Evolutionary conservation across 2,113 vertebrate species (phyloP).

Genomic region (Gallinago paraguaiae): DNA sequence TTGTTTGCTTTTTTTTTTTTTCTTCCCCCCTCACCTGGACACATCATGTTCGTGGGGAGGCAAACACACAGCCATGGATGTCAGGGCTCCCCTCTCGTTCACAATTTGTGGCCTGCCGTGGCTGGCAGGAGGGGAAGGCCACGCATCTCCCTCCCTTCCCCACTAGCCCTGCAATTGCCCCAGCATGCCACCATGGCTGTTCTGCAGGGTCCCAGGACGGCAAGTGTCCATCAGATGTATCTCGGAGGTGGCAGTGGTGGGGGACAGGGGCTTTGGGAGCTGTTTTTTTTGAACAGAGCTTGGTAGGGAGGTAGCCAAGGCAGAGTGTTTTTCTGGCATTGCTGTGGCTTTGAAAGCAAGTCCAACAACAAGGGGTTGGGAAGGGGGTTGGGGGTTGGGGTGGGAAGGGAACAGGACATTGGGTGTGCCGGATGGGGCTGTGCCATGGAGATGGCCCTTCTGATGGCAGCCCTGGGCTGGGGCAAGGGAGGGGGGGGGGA

Average conservation of each 20-base stretch:
- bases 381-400: too few relatives aligned
- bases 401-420: rapidly evolving
- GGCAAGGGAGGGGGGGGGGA: background rate
- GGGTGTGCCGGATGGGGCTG: background rate
- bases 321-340: background rate
- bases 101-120: background rate
- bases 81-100: background rate
- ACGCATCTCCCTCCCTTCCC: background rate
- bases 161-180: background rate
- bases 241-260: background rate
- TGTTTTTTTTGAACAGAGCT: background rate
- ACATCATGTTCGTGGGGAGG: background rate
- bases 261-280: background rate
- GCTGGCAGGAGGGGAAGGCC: background rate
- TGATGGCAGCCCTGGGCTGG: background rate
- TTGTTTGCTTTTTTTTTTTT: background rate
- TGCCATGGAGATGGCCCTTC: background rate
- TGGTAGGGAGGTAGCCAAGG: background rate
- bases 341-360: background rate
- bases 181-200: rapidly evolving
- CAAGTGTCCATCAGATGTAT: background rate
- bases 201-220: background rate
- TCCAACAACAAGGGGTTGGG: background rate
- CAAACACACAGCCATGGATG: background rate
- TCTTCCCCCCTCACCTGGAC: background rate